These are phyloP conservation scores for Monopis laevigella DNA, from an alignment of 2,888 invertebrate genomes.

Conservation along the genomic window DNA sequence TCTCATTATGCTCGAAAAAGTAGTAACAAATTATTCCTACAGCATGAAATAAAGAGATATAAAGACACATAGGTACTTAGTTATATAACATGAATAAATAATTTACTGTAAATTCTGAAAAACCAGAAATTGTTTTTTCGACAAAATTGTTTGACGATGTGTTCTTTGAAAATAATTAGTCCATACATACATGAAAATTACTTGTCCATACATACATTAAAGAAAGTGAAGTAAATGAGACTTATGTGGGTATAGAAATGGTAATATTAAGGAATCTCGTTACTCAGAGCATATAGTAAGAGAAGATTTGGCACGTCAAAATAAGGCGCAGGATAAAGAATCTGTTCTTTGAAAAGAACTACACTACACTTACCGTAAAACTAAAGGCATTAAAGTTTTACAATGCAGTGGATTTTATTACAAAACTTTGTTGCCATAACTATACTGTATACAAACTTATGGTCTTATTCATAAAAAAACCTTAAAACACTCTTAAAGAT, in stretches of 20 bases:
- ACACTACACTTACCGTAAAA: slow-evolving; percentile 21
- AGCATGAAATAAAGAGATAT: slow-evolving; percentile 11
- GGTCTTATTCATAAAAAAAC: no score
- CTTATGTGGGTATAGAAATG: slow-evolving; percentile 9
- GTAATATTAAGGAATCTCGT: slow-evolving; percentile 7
- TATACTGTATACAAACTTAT: slow-evolving; percentile 18
- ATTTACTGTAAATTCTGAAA: slow-evolving; percentile 7
- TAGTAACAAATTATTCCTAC: slow-evolving; percentile 8
- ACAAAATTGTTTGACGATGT: slow-evolving; percentile 8
- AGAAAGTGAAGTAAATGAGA: slow-evolving; percentile 12
- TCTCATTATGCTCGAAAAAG: slow-evolving; percentile 12
- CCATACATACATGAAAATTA: slow-evolving; percentile 9
- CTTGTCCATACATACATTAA: no score
- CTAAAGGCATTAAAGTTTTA: slow-evolving; percentile 21
- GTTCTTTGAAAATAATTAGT: slow-evolving; percentile 10
- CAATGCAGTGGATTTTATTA: slow-evolving; percentile 19
- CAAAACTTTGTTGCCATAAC: slow-evolving; percentile 21
- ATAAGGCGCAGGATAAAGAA: slow-evolving; percentile 21
- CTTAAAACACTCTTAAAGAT: no score
- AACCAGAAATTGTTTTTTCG: slow-evolving; percentile 5
- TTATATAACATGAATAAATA: slow-evolving; percentile 10
- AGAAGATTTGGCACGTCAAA: slow-evolving; percentile 21
- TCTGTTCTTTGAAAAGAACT: slow-evolving; percentile 12
- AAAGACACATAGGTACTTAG: no score
- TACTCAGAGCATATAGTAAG: slow-evolving; percentile 11